Percentiles rank a stretch among this genome's conserved stretches.
Evolutionary conservation across 2,113 vertebrate genomes (phyloP).

Genomic region (Cyanoramphus novaezelandiae): DNA sequence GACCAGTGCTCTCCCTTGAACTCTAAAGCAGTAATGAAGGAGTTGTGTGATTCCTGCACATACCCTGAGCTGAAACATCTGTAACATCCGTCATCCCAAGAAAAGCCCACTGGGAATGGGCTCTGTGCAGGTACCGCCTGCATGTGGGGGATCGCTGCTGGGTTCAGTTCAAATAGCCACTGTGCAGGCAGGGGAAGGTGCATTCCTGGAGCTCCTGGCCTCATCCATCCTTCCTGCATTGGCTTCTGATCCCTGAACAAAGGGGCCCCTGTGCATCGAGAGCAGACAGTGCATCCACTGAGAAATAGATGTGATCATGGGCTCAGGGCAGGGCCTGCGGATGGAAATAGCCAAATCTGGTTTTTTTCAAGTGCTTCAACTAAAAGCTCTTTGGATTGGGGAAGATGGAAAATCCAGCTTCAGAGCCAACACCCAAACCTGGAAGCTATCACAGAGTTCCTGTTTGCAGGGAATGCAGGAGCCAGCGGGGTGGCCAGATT

Average conservation of each 20-base stretch:
- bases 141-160: background rate
- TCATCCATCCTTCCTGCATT: background rate
- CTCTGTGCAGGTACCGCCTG: background rate
- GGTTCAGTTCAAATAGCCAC: rapidly evolving
- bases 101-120: background rate
- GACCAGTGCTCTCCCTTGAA: background rate
- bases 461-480: background rate
- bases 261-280: background rate
- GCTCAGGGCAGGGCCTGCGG: background rate
- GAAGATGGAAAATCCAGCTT: slow-evolving; percentile 9
- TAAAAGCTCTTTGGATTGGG: slow-evolving; percentile 1
- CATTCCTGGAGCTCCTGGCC: background rate
- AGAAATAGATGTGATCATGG: background rate
- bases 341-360: background rate
- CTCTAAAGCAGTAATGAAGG: background rate
- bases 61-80: background rate
- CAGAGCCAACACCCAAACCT: background rate
- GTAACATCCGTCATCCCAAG: background rate
- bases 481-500: rapidly evolving
- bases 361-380: background rate
- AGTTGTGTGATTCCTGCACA: rapidly evolving
- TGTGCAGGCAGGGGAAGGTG: background rate
- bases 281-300: background rate
- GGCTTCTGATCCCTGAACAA: background rate
- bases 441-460: background rate